Evolutionary conservation across 2,113 vertebrate species (phyloP).

Genomic region (Brachyhypopomus occidentalis): DNA sequence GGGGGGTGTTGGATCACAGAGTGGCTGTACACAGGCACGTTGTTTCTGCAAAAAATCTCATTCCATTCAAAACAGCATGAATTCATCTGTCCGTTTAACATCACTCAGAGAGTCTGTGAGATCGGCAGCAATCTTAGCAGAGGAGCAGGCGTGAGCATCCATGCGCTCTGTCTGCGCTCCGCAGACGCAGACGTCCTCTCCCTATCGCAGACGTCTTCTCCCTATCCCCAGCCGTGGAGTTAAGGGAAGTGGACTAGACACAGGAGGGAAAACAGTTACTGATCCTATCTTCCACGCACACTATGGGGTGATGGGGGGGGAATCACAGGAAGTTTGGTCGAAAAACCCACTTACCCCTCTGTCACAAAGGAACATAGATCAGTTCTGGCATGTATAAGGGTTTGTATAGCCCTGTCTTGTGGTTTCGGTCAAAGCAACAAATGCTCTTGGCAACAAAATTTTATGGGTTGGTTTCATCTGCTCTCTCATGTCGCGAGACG

Average conservation of each 20-base stretch:
- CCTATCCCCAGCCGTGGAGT: constrained; percentile 24
- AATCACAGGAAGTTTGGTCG: constrained; percentile 8
- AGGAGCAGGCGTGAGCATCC: not conserved
- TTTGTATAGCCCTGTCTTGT: not conserved
- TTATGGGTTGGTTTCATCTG: not conserved
- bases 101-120: not conserved
- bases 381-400: not conserved
- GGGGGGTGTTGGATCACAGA: not conserved
- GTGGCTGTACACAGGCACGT: too few relatives aligned
- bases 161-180: not conserved
- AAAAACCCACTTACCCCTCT: not conserved
- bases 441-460: not conserved
- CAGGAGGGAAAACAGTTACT: constrained; percentile 14
- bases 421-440: not conserved
- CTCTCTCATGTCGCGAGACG: not conserved
- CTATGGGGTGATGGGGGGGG: constrained; percentile 3
- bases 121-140: not conserved
- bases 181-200: constrained; percentile 18
- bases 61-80: constrained; percentile 11
- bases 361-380: not conserved
- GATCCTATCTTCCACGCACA: constrained; percentile 38
- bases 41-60: too few relatives aligned
- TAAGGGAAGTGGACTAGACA: constrained; percentile 50
- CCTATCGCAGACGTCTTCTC: constrained; percentile 9
- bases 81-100: constrained; percentile 3